Evolutionary conservation across 1,140 invertebrate genomes (phyloP).

Genomic region (Polypedilum pembai): DNA sequence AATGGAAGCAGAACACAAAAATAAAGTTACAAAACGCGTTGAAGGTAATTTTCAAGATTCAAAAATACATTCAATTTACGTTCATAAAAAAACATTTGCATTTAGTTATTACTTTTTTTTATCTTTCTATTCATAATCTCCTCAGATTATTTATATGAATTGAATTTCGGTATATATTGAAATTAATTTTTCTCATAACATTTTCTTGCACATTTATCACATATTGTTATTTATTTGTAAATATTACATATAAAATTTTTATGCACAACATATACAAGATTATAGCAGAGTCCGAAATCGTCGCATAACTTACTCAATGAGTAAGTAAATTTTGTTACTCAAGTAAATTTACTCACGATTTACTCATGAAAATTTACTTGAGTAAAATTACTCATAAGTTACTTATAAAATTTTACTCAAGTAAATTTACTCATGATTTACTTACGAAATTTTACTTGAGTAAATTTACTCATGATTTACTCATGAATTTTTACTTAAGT

Average conservation of each 20-base stretch:
- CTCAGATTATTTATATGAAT: conserved; percentile 23
- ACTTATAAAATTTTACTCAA: too few relatives aligned
- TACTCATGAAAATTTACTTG: too few relatives aligned
- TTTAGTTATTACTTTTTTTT: not conserved
- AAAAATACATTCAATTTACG: not conserved
- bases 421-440: too few relatives aligned
- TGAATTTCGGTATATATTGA: conserved; percentile 9
- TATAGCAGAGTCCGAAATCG: too few relatives aligned
- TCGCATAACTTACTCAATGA: too few relatives aligned
- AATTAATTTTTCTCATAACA: not conserved
- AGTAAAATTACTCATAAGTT: too few relatives aligned
- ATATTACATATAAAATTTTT: not conserved
- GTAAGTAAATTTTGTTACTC: too few relatives aligned
- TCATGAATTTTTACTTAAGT: too few relatives aligned
- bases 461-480: too few relatives aligned
- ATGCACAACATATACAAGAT: not conserved
- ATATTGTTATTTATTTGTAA: not conserved
- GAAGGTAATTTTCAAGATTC: conserved; percentile 22
- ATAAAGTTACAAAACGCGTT: conserved; percentile 1
- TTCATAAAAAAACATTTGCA: not conserved
- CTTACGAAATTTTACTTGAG: too few relatives aligned
- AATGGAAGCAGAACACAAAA: not conserved
- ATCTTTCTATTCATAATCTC: not conserved
- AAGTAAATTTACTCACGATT: too few relatives aligned
- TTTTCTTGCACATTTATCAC: conserved; percentile 19